These are phyloP conservation scores for Drosophila navojoa DNA, from an alignment of 1,140 invertebrate species.

Conservation along the genomic window DNA sequence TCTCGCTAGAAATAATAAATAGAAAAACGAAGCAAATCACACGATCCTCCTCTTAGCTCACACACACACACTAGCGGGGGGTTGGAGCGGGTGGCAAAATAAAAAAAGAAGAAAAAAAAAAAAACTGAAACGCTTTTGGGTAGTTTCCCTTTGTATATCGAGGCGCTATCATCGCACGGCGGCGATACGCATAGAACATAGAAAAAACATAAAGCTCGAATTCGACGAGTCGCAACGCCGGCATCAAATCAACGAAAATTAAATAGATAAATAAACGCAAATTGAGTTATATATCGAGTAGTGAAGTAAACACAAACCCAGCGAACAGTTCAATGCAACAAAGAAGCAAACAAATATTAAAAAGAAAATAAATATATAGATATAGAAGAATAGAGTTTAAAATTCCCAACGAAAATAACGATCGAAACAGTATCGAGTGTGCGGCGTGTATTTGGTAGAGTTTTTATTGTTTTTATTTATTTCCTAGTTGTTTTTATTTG, in stretches of 20 bases:
- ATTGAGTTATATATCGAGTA: constrained; percentile 1
- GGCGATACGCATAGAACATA: constrained; percentile 46
- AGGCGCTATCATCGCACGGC: constrained; percentile 49
- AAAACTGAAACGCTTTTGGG: constrained; percentile 21
- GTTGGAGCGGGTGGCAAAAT: background rate
- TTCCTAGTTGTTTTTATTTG: background rate
- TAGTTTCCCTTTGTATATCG: constrained; percentile 75
- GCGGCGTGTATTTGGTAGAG: background rate
- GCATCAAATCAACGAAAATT: constrained; percentile 31
- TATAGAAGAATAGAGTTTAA: constrained; percentile 7
- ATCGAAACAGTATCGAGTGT: background rate
- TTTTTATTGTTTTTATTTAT: background rate
- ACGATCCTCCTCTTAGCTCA: constrained; percentile 2
- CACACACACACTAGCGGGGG: background rate
- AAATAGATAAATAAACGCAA: constrained; percentile 9
- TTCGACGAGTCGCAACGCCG: constrained; percentile 29
- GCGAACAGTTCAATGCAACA: constrained; percentile 10
- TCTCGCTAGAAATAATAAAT: constrained; percentile 26
- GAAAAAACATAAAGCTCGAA: constrained; percentile 36
- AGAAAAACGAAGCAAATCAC: constrained; percentile 21
- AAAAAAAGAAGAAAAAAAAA: constrained; percentile 7
- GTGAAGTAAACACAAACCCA: constrained; percentile 1
- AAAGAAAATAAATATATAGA: background rate
- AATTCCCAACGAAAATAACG: constrained; percentile 10
- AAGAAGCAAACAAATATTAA: constrained; percentile 10